Evolutionary conservation across 64 coral and sea anemone species (phyloP), one percentile per base, ranked within the genome.

Genomic region (Actinia equina): DNA sequence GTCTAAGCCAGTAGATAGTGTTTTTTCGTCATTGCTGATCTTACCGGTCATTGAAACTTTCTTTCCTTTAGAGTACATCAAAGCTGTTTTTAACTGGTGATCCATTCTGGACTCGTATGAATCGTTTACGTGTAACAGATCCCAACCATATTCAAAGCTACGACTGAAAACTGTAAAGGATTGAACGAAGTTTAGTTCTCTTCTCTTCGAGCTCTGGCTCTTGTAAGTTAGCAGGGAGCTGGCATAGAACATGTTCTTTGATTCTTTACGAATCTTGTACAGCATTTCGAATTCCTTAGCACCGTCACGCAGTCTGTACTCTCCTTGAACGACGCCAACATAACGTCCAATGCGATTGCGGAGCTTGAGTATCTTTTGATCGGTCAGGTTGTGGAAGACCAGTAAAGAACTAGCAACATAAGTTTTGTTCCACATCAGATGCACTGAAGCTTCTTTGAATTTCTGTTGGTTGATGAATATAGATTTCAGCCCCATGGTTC

Each of bases 391-490:
- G 54, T 82, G 64, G 76, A 87, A 69, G 10, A 13, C 80, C 1
- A 87, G 25, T 41, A 59, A 6, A 19, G 84, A 87, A 26, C 59
- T 87, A 20, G 43, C 77, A 25, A 87, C 20, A 44, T 69, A 17
- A 41, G 59, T 87, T 59, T 87, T 77, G 85, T 96, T 96, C 91
- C 94, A 96, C 59, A 84, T 76, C 71, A 93, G 61, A 9, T 88
- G 85, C 37, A 93, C 17, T 37, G 80, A 74, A 54, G 86, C 84
- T 86, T 96, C 88, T 71, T 96, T 96, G 18, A 90, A n/a, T 41
- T 77, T 87, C 41, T 77, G 81, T 6, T 43, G 58, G 71, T 85
- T 96, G 59, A 88, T 62, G 84, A 78, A 91, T 25, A 23, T 25
- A 4, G 89, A 86, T 60, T 90, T 93, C 12, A 96, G 52, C 18